Base-by-base conservation (phyloP, 2,113 vertebrate genomes). In the Sebastes schlegelii region DNA sequence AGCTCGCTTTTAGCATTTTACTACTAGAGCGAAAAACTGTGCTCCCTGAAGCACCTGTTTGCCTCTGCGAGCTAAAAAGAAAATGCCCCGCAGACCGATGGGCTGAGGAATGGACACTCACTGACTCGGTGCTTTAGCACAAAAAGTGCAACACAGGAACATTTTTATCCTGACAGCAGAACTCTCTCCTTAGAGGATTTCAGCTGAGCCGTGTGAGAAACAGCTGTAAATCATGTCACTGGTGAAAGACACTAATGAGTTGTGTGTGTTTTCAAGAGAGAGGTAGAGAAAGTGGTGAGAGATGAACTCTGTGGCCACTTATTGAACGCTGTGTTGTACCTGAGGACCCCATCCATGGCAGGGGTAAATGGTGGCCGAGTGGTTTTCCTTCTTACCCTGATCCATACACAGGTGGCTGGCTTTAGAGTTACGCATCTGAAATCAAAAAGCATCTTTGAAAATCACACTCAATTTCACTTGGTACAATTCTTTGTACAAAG, bases 311-410 rank as follows among this genome's bases (percentile, higher is more conserved):
- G 57, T n/a, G 40, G 60, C 19, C 8, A 21, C 54, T 68, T 19
- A 19, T 45, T 19, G 34, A 46, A 42, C 0, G 2, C 19, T 14
- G 0, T 54, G 64, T 11, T 13, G 55, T 95, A 99, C 98, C 98
- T 99, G 98, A 0, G 98, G 97, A 6, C 96, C 96, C 97, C 97
- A 98, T 46, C 98, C 98, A 0, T 99, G 98, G 89, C 98, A 99
- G 0, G 98, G 98, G 90, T 99, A 97, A 86, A 99, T 66, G 5
- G 96, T 99, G 34, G 97, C 97, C 0, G 98, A 99, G 94, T 99
- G 97, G 93, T 99, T 99, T 93, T 98, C 98, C 91, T 96, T 96
- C 0, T 96, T 93, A 1, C 98, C 98, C 93, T 99, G 98, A 93
- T 99, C 98, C 86, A 99, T 91, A 84, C 98, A 99, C 76, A 99